A percentile compares a stretch with the other conserved stretches of the same genome.
Evolutionary conservation across 2,888 invertebrate genomes (phyloP).

Genomic region (Drosophila demipolita): DNA sequence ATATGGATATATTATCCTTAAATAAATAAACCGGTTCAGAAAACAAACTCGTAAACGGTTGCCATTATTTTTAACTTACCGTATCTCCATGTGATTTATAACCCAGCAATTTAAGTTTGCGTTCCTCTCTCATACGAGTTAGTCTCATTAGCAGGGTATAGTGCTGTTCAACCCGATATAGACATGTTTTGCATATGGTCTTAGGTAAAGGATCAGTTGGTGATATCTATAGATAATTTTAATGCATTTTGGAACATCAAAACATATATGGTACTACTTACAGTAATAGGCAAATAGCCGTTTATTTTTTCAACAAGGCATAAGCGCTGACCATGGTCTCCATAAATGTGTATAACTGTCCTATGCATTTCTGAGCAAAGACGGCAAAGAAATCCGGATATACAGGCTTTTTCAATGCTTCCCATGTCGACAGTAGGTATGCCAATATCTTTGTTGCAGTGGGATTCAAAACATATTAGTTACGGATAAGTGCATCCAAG

Average conservation of each 20-base stretch:
- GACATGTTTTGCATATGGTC: conserved; percentile 88
- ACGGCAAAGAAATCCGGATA: conserved; percentile 94
- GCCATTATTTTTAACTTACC: conserved; percentile 30
- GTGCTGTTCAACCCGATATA: conserved; percentile 88
- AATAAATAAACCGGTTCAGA: neutral
- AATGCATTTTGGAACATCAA: neutral
- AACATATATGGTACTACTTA: conserved; percentile 83
- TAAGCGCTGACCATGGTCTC: conserved; percentile 91
- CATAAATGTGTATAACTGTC: conserved; percentile 92
- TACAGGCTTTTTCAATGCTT: conserved; percentile 91
- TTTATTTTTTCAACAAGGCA: conserved; percentile 92
- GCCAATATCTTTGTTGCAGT: conserved; percentile 10
- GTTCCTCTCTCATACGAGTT: conserved; percentile 78
- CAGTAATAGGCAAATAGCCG: conserved; percentile 92
- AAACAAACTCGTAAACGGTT: neutral
- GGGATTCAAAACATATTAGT: neutral
- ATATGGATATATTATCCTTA: conserved; percentile 54
- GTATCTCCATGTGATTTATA: conserved; percentile 37
- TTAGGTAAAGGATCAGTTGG: conserved; percentile 89
- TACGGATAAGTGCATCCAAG: neutral
- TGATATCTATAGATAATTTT: conserved; percentile 86
- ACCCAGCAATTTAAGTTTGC: conserved; percentile 59
- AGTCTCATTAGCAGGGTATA: conserved; percentile 83
- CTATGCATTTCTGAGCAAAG: conserved; percentile 94
- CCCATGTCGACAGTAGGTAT: conserved; percentile 87